A percentile compares a stretch with the other conserved stretches of the same genome.
phyloP scores from a whole-genome alignment of 2,797 vertebrate genomes.

The Hydrophis major region DNA sequence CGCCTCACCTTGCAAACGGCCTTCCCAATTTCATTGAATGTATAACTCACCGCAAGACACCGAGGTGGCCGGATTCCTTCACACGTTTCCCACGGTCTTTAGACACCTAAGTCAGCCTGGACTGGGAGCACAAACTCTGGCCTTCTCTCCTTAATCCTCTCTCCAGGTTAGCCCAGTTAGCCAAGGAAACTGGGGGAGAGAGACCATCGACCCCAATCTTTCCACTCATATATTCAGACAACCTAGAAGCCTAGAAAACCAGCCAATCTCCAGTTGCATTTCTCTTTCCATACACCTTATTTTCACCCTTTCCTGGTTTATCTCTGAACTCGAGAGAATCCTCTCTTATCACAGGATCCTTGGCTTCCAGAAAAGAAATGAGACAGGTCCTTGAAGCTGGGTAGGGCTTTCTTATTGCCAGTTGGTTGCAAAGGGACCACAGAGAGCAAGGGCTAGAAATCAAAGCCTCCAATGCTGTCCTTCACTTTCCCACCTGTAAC shows the following conservation, averaged over 20 bases:
- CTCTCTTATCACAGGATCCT: neutral
- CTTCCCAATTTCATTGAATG: neutral
- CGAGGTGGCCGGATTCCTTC: neutral
- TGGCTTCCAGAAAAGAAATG: neutral
- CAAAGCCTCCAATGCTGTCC: neutral
- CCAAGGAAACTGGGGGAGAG: neutral
- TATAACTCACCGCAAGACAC: neutral
- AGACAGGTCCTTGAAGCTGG: neutral
- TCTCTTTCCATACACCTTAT: neutral
- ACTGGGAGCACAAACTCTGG: neutral
- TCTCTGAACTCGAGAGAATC: neutral
- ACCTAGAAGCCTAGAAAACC: neutral
- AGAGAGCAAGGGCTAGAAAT: neutral
- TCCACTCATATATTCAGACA: neutral
- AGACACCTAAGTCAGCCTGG: neutral
- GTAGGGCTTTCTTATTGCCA: neutral
- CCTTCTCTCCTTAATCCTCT: neutral
- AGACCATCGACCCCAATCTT: neutral
- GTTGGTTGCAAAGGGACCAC: neutral
- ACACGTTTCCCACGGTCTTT: neutral
- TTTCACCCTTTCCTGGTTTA: neutral
- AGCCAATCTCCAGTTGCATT: no score
- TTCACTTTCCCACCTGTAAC: neutral
- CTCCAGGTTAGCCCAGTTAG: neutral
- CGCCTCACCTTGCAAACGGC: neutral